Evolutionary conservation across 2,113 vertebrate genomes (phyloP).

Genomic region (Pontoporia blainvillei): DNA sequence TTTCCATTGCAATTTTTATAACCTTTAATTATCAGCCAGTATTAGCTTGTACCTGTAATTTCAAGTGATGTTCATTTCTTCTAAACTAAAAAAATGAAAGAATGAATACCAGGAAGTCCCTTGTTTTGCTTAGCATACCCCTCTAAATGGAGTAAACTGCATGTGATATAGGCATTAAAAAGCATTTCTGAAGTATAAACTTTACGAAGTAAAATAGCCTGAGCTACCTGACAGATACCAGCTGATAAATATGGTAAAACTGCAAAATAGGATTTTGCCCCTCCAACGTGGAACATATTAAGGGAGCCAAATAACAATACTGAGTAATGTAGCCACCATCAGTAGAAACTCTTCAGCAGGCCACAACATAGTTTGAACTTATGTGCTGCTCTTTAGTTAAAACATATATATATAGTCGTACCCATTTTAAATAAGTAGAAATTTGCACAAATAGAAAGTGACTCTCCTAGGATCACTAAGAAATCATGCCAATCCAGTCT

Average conservation of each 20-base stretch:
- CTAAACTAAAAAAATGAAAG: neutral
- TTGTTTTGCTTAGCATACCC: neutral
- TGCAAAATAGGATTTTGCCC: neutral
- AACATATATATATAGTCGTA: rapidly evolving
- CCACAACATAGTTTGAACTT: neutral
- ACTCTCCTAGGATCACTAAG: constrained; percentile 51
- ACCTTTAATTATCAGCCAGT: neutral
- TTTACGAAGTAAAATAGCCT: neutral
- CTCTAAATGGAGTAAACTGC: neutral
- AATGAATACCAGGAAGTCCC: neutral
- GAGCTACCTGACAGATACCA: neutral
- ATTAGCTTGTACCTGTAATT: neutral
- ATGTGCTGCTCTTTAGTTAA: neutral
- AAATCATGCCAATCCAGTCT: constrained; percentile 1
- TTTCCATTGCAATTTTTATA: neutral
- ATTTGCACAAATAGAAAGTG: constrained; percentile 22
- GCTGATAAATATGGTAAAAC: neutral
- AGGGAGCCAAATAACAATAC: neutral
- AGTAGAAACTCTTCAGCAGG: neutral
- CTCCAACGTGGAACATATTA: neutral
- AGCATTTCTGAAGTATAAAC: neutral
- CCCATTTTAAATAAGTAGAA: neutral
- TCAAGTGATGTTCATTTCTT: neutral
- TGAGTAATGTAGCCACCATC: neutral
- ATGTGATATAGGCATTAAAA: neutral